Percentiles rank a stretch among this genome's conserved stretches.
phyloP scores from a whole-genome alignment of 2,888 invertebrate genomes.

The Gerosis bhagava region DNA sequence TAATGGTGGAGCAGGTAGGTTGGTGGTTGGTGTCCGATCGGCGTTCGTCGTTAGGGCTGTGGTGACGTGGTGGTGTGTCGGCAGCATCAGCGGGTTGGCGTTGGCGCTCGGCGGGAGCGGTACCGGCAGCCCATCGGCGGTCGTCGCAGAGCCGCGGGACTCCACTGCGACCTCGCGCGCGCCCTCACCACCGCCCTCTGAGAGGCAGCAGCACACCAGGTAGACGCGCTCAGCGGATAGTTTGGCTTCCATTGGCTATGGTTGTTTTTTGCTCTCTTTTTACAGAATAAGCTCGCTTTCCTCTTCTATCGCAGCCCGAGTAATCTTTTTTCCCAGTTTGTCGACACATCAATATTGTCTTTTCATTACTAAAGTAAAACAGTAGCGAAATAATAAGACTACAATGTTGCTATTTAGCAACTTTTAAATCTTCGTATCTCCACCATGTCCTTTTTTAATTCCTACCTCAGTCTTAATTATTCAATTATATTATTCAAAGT shows the following conservation, averaged over 20 bases:
- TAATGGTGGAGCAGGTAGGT: slow-evolving; percentile 71
- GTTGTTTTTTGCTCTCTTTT: slow-evolving; percentile 46
- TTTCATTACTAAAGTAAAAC: neutral
- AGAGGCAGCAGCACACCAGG: slow-evolving; percentile 76
- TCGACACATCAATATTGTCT: slow-evolving; percentile 3
- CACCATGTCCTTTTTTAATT: neutral
- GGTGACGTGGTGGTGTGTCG: slow-evolving; percentile 81
- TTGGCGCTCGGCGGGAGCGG: slow-evolving; percentile 79
- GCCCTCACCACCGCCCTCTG: slow-evolving; percentile 71
- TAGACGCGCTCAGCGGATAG: slow-evolving; percentile 69
- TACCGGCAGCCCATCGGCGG: slow-evolving; percentile 62
- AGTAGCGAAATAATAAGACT: no score
- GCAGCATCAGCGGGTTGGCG: slow-evolving; percentile 82
- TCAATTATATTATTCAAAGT: no score
- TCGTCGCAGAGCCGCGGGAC: slow-evolving; percentile 54
- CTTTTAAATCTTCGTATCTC: no score
- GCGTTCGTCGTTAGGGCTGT: slow-evolving; percentile 64
- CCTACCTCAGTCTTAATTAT: neutral
- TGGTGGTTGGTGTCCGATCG: slow-evolving; percentile 41
- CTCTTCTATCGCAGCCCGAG: slow-evolving; percentile 18
- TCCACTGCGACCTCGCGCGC: slow-evolving; percentile 73
- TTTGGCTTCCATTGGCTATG: slow-evolving; percentile 66
- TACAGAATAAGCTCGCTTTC: slow-evolving; percentile 49
- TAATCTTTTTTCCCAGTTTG: slow-evolving; percentile 6
- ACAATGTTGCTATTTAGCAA: no score